A percentile compares a stretch with the other conserved stretches of the same genome.
Conservation (phyloP, 2,113 vertebrate species). For the Myrmecophaga tridactyla region DNA sequence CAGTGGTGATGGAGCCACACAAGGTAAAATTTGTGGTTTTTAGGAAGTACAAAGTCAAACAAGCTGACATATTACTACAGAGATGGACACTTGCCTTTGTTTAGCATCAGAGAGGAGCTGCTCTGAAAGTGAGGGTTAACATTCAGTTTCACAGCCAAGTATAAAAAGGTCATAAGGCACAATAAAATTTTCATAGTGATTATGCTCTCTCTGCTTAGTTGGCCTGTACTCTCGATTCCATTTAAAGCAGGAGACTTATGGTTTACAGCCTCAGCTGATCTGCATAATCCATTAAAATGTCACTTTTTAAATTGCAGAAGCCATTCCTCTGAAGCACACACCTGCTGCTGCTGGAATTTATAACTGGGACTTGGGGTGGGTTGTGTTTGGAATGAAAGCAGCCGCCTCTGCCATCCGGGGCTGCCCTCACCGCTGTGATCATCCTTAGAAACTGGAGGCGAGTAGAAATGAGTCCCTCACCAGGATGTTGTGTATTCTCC, state of each 20-base stretch:
- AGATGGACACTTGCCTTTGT: constrained; percentile 30
- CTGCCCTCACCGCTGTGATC: constrained; percentile 18
- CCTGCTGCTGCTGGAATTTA: constrained; percentile 60
- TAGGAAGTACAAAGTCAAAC: constrained; percentile 41
- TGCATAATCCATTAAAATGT: constrained; percentile 74
- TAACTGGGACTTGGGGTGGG: constrained; percentile 50
- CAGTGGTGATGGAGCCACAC: not conserved
- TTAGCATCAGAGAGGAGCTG: constrained; percentile 30
- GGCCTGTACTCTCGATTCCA: not conserved
- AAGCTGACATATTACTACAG: constrained; percentile 4
- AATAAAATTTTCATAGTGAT: constrained; percentile 54
- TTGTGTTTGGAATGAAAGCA: constrained; percentile 51
- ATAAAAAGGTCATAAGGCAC: constrained; percentile 42
- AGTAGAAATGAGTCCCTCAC: not conserved
- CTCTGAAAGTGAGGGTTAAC: constrained; percentile 69
- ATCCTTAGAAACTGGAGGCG: not conserved
- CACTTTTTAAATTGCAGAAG: constrained; percentile 73
- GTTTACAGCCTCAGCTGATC: constrained; percentile 72
- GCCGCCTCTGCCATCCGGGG: not conserved
- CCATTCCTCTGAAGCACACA: constrained; percentile 35
- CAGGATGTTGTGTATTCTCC: not conserved
- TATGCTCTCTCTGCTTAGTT: constrained; percentile 29
- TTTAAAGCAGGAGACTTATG: constrained; percentile 55
- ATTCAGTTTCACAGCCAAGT: constrained; percentile 60
- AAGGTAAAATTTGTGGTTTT: constrained; percentile 41